A percentile compares a stretch with the other conserved stretches of the same genome.
phyloP scores from a whole-genome alignment of 2,113 vertebrate species.

The Menidia beryllina region DNA sequence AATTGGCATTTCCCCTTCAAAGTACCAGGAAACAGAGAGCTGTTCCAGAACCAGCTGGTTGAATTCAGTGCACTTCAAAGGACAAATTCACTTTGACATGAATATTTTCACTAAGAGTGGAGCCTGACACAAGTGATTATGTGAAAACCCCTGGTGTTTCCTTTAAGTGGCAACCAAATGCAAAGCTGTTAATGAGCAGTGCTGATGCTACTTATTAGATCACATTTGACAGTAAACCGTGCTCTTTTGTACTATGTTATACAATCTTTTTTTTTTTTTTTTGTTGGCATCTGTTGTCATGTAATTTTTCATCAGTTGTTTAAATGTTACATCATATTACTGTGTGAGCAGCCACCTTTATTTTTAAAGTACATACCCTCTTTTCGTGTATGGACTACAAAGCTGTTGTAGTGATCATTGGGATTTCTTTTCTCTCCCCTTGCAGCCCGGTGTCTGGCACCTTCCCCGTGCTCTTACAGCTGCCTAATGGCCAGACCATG shows the following conservation, averaged over 20 bases:
- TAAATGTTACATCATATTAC: constrained; percentile 40
- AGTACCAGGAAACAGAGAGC: no score
- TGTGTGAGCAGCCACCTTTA: neutral
- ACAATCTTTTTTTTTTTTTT: constrained; percentile 18
- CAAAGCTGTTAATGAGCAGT: constrained; percentile 38
- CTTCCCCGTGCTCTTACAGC: constrained; percentile 97
- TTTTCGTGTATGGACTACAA: constrained; percentile 6
- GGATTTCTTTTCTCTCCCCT: constrained; percentile 80
- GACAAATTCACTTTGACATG: neutral
- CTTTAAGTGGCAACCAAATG: neutral
- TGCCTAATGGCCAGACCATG: constrained; percentile 98
- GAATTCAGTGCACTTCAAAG: neutral
- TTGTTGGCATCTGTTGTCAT: constrained; percentile 21
- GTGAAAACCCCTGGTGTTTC: constrained; percentile 13
- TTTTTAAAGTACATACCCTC: constrained; percentile 14
- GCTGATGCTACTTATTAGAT: constrained; percentile 48
- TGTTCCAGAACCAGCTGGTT: neutral
- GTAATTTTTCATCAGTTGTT: constrained; percentile 26
- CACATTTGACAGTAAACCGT: constrained; percentile 13
- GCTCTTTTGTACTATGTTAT: neutral
- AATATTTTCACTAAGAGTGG: neutral
- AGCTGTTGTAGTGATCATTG: constrained; percentile 18
- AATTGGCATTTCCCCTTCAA: no score
- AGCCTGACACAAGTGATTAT: constrained; percentile 15
- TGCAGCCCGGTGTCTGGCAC: constrained; percentile 95